These are phyloP conservation scores for Hydrozoanthus gracilis DNA, from an alignment of 92 coral and sea anemone genomes.

Conservation along the genomic window DNA sequence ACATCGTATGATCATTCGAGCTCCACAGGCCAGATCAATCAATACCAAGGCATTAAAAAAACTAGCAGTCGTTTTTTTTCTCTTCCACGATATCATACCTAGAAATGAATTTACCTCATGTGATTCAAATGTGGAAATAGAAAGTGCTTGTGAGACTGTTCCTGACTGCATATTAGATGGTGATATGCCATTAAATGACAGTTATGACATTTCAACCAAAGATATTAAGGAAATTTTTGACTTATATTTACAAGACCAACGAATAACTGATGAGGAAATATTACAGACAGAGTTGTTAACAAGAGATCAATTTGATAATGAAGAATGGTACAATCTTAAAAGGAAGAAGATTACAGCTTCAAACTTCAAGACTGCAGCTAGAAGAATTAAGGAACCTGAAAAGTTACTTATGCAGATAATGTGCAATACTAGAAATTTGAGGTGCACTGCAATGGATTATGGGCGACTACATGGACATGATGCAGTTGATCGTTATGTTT, in stretches of 20 bases:
- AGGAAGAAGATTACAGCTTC: slow-evolving; percentile 55
- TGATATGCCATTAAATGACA: not conserved
- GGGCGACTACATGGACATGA: slow-evolving; percentile 26
- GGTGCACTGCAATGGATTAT: not conserved
- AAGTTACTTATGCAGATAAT: too few species aligned
- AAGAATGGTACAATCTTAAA: slow-evolving; percentile 51
- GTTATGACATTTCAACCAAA: not conserved
- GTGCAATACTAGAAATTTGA: slow-evolving; percentile 31
- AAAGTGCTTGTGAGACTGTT: not conserved
- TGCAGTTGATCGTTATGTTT: slow-evolving; percentile 52
- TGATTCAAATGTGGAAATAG: not conserved
- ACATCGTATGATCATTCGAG: slow-evolving; percentile 58
- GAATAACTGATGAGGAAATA: too few species aligned
- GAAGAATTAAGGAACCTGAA: slow-evolving; percentile 60
- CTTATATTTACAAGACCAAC: slow-evolving; percentile 3
- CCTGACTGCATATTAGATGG: not conserved
- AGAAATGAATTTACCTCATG: not conserved
- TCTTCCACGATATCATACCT: not conserved
- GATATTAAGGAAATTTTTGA: slow-evolving; percentile 43
- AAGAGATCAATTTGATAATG: slow-evolving; percentile 57
- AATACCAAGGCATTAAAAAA: slow-evolving; percentile 41
- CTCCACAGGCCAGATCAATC: slow-evolving; percentile 53
- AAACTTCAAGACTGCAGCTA: slow-evolving; percentile 54
- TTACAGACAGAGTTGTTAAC: slow-evolving; percentile 53
- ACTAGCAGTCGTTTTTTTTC: slow-evolving; percentile 5